These are phyloP conservation scores for Zaprionus kolodkinae DNA, from an alignment of 1,140 invertebrate genomes.

Conservation along the genomic window DNA sequence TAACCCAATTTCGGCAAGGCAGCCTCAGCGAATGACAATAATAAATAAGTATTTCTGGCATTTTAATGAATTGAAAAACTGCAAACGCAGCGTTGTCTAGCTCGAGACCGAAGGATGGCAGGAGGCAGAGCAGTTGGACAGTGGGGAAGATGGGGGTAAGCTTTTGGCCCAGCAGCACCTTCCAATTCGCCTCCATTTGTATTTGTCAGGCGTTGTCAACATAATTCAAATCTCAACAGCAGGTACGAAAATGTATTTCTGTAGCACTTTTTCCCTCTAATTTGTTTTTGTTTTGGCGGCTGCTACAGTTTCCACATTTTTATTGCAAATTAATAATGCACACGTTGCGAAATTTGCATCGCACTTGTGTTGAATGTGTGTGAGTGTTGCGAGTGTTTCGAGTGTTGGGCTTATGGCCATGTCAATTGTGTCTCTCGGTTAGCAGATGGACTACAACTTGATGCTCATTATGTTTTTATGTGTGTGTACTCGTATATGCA, in stretches of 20 bases:
- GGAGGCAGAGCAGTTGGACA: neutral
- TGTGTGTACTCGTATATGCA: conserved; percentile 41
- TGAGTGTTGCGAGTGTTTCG: no score
- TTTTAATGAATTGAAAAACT: conserved; percentile 74
- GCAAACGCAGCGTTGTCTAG: conserved; percentile 22
- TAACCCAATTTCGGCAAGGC: conserved; percentile 59
- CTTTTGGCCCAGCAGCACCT: conserved; percentile 45
- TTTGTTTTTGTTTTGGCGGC: conserved; percentile 29
- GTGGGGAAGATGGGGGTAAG: neutral
- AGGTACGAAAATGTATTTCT: conserved; percentile 74
- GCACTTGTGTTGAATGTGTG: conserved; percentile 12
- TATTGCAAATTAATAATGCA: conserved; percentile 83
- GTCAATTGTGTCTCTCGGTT: conserved; percentile 74
- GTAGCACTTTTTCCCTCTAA: conserved; percentile 25
- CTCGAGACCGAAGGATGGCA: neutral
- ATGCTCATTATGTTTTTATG: conserved; percentile 58
- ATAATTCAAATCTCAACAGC: conserved; percentile 75
- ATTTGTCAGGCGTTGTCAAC: conserved; percentile 74
- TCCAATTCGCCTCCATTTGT: conserved; percentile 81
- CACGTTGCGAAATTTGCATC: conserved; percentile 36
- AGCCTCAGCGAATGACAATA: conserved; percentile 68
- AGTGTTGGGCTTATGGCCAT: conserved; percentile 44
- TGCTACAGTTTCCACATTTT: conserved; percentile 69
- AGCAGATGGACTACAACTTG: conserved; percentile 40
- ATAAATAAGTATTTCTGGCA: conserved; percentile 81